Conservation (phyloP, 2,797 vertebrate genomes). For the Acipenser ruthenus region DNA sequence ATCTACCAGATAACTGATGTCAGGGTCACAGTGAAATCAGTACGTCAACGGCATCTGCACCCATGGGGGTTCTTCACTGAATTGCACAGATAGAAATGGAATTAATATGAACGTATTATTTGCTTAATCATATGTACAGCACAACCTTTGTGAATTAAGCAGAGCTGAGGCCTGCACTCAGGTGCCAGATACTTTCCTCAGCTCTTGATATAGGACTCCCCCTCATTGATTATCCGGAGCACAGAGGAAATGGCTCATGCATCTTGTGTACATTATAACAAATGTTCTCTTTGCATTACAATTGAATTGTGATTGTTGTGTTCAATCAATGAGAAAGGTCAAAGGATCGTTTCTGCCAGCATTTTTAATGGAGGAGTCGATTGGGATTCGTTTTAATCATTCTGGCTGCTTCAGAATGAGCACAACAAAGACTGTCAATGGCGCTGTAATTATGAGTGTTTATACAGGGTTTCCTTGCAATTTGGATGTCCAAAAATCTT, state of each 20-base stretch:
- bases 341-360: slow-evolving; percentile 96
- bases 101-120: slow-evolving; percentile 62
- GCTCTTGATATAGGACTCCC: slow-evolving; percentile 52
- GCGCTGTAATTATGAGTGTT: slow-evolving; percentile 94
- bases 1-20: neutral
- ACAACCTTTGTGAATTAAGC: slow-evolving; percentile 57
- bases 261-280: slow-evolving; percentile 98
- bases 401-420: slow-evolving; percentile 91
- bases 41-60: neutral
- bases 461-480: slow-evolving; percentile 95
- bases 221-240: slow-evolving; percentile 93
- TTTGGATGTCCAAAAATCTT: slow-evolving; percentile 90
- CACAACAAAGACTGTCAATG: slow-evolving; percentile 94
- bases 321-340: slow-evolving; percentile 99
- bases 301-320: slow-evolving; percentile 99
- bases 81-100: slow-evolving; percentile 37
- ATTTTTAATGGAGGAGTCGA: slow-evolving; percentile 99
- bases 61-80: slow-evolving; percentile 18
- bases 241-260: slow-evolving; percentile 95
- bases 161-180: slow-evolving; percentile 33
- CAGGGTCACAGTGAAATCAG: neutral
- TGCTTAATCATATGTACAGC: slow-evolving; percentile 53
- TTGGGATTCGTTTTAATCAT: slow-evolving; percentile 99
- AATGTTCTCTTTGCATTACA: slow-evolving; percentile 99
- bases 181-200: slow-evolving; percentile 43